A percentile compares a stretch with the other conserved stretches of the same genome.
These are phyloP conservation scores for Dascyllus trimaculatus DNA, from an alignment of 2,113 vertebrate genomes.

Conservation along the genomic window DNA sequence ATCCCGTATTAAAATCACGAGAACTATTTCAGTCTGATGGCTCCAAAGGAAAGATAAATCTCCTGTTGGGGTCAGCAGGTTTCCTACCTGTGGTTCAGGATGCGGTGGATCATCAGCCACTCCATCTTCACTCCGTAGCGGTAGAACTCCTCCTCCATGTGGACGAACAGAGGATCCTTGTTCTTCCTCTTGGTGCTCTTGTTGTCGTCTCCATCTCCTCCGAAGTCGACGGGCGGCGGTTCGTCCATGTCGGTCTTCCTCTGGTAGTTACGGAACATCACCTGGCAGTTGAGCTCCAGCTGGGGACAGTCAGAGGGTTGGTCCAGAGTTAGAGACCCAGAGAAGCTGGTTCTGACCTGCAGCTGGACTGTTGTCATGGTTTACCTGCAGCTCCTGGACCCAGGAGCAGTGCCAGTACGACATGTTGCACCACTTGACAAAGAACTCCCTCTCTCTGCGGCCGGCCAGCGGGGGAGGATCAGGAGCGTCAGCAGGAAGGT, in stretches of 20 bases:
- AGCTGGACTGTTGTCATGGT: not conserved
- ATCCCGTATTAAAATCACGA: too few relatives aligned
- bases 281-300: constrained; percentile 97
- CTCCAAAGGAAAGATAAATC: too few relatives aligned
- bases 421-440: constrained; percentile 98
- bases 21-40: too few relatives aligned
- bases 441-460: constrained; percentile 95
- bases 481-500: constrained; percentile 89
- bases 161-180: constrained; percentile 94
- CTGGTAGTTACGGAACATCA: constrained; percentile 99
- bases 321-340: too few relatives aligned
- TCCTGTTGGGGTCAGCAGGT: not conserved
- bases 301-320: constrained; percentile 55
- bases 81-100: constrained; percentile 94
- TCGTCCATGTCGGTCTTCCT: constrained; percentile 99
- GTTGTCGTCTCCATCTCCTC: constrained; percentile 90
- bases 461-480: constrained; percentile 93
- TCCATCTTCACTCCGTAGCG: constrained; percentile 96
- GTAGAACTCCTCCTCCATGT: constrained; percentile 95
- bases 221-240: constrained; percentile 91
- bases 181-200: constrained; percentile 95
- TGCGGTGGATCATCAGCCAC: constrained; percentile 96
- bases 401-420: constrained; percentile 99
- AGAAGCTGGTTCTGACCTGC: not conserved
- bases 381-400: constrained; percentile 96